Conservation (phyloP, 1,140 invertebrate species). For the Eulimnadia texana region DNA sequence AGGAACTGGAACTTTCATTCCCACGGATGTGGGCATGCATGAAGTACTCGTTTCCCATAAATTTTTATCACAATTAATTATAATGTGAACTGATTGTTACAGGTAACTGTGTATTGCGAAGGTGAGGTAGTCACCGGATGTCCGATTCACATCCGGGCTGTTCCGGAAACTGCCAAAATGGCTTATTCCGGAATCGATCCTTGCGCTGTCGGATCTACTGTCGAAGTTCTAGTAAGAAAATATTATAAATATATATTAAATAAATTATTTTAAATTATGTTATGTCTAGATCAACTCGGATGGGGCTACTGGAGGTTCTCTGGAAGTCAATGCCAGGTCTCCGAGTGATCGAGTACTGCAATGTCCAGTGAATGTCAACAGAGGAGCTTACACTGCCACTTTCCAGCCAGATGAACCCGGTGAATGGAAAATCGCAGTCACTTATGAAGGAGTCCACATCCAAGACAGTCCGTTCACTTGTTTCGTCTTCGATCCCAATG, state of each 20-base stretch:
- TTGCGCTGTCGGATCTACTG: conserved; percentile 80
- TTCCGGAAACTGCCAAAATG: conserved; percentile 68
- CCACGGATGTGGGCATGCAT: conserved; percentile 83
- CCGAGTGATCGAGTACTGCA: conserved; percentile 61
- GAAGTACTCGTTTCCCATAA: no score
- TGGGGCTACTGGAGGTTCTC: conserved; percentile 58
- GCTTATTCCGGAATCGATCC: conserved; percentile 78
- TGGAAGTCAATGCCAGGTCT: conserved; percentile 73
- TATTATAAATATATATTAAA: conserved; percentile 17
- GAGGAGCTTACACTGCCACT: conserved; percentile 72
- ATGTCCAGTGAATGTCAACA: conserved; percentile 56
- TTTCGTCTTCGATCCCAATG: conserved; percentile 89
- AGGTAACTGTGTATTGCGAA: conserved; percentile 48
- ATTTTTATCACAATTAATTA: no score
- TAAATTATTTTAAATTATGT: conserved; percentile 5
- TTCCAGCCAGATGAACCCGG: conserved; percentile 94
- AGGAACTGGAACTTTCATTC: conserved; percentile 64
- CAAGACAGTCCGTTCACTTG: conserved; percentile 92
- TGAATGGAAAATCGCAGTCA: conserved; percentile 89
- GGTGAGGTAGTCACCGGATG: conserved; percentile 46
- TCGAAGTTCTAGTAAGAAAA: conserved; percentile 85
- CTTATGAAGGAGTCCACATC: conserved; percentile 89
- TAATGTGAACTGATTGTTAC: no score
- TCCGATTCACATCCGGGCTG: conserved; percentile 67
- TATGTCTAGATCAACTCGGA: conserved; percentile 45